phyloP scores from a whole-genome alignment of 2,888 invertebrate genomes.

The Athrips mouffetella region DNA sequence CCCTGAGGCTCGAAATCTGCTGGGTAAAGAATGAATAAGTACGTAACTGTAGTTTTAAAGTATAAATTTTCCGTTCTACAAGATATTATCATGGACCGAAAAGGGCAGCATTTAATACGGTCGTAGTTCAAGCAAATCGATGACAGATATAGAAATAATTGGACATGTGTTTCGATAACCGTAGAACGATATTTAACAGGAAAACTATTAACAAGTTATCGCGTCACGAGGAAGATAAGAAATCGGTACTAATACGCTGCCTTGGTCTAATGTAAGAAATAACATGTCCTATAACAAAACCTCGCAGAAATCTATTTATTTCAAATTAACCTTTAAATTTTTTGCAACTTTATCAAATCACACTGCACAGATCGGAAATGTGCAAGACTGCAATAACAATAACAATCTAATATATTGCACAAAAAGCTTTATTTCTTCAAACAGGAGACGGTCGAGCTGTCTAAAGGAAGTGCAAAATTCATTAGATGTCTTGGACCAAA shows the following conservation, averaged over 20 bases:
- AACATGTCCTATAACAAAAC: background rate
- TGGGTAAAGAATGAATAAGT: slow-evolving; percentile 7
- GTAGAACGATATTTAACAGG: slow-evolving; percentile 5
- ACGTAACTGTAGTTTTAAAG: slow-evolving; percentile 11
- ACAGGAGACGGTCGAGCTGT: background rate
- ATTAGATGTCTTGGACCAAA: slow-evolving; percentile 1
- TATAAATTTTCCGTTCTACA: slow-evolving; percentile 9
- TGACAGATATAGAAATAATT: slow-evolving; percentile 31
- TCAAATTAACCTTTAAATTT: background rate
- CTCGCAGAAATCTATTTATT: background rate
- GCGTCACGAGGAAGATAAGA: slow-evolving; percentile 3
- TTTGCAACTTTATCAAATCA: background rate
- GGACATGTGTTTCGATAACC: slow-evolving; percentile 19
- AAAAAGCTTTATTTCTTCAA: background rate
- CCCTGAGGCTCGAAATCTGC: slow-evolving; percentile 9
- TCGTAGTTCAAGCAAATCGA: slow-evolving; percentile 26
- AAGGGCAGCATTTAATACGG: slow-evolving; percentile 25
- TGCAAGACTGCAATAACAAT: background rate
- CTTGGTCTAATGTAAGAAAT: background rate
- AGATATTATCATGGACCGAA: slow-evolving; percentile 14
- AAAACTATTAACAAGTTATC: slow-evolving; percentile 10
- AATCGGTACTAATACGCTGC: background rate
- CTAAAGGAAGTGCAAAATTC: background rate
- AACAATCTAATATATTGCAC: background rate
- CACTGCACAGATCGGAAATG: background rate